Conservation (phyloP, 2,888 invertebrate genomes). For the Andrena bicolor region DNA sequence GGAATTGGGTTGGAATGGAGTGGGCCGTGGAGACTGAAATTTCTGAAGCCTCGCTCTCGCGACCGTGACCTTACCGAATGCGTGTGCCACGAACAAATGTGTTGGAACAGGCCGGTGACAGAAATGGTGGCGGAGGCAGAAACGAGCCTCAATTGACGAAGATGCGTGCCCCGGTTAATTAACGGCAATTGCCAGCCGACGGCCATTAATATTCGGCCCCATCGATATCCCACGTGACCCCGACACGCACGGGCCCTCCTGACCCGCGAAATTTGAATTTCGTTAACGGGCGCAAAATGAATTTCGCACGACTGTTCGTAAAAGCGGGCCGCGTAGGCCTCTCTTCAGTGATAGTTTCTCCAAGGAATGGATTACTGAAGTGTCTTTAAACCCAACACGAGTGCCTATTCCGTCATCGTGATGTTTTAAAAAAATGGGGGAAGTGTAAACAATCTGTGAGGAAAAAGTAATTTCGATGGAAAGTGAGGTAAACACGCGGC, state of each 20-base stretch:
- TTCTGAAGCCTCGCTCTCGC: slow-evolving; percentile 57
- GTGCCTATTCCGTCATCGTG: background rate
- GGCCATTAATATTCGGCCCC: slow-evolving; percentile 49
- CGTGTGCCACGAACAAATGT: slow-evolving; percentile 46
- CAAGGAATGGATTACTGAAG: background rate
- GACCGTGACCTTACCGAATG: slow-evolving; percentile 73
- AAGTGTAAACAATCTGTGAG: slow-evolving; percentile 12
- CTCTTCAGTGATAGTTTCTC: background rate
- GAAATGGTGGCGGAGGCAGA: slow-evolving; percentile 38
- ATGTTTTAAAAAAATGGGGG: background rate
- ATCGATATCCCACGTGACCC: slow-evolving; percentile 40
- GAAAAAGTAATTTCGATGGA: slow-evolving; percentile 60
- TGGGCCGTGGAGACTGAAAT: slow-evolving; percentile 50
- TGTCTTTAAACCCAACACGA: background rate
- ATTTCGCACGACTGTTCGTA: background rate
- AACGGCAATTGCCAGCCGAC: slow-evolving; percentile 51
- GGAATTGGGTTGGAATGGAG: slow-evolving; percentile 72
- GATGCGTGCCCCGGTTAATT: slow-evolving; percentile 57
- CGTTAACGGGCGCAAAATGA: background rate
- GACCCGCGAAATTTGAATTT: slow-evolving; percentile 28
- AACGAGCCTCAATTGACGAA: slow-evolving; percentile 56
- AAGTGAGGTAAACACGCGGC: slow-evolving; percentile 44
- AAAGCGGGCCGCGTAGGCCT: background rate
- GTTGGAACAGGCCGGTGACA: slow-evolving; percentile 35
- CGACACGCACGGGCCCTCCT: background rate